Percentiles rank a stretch among this genome's conserved stretches.
These are phyloP conservation scores for Eupithecia pulchellata DNA, from an alignment of 2,888 invertebrate species.

Conservation along the genomic window DNA sequence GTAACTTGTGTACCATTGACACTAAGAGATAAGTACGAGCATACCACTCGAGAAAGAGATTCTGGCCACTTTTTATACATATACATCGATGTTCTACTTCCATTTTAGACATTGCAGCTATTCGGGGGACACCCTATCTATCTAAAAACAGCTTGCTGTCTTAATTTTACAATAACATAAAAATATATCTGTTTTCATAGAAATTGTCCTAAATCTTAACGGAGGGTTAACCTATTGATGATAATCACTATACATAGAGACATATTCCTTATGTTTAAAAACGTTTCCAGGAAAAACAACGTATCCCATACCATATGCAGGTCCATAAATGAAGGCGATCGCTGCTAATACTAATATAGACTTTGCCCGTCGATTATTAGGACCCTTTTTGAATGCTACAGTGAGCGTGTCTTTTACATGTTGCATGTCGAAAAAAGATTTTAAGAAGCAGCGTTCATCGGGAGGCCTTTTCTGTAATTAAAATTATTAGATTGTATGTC, in stretches of 20 bases:
- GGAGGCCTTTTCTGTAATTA: slow-evolving; percentile 59
- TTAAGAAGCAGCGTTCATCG: slow-evolving; percentile 60
- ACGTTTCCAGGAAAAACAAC: not conserved
- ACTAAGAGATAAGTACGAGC: too few species aligned
- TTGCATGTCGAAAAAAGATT: slow-evolving; percentile 80
- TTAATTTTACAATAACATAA: not conserved
- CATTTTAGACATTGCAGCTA: too few species aligned
- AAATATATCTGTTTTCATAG: not conserved
- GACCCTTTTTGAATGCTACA: slow-evolving; percentile 81
- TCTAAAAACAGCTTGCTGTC: not conserved
- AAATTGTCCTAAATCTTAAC: not conserved
- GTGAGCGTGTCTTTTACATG: slow-evolving; percentile 80
- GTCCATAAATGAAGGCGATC: slow-evolving; percentile 74
- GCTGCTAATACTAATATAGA: slow-evolving; percentile 69
- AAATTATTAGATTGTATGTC: not conserved
- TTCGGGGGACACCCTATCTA: too few species aligned
- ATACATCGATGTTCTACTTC: too few species aligned
- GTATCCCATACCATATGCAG: slow-evolving; percentile 68
- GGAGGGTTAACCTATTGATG: not conserved
- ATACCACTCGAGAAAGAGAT: too few species aligned
- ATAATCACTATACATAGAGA: not conserved
- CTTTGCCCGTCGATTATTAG: slow-evolving; percentile 68
- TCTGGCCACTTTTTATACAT: too few species aligned
- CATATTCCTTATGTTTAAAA: not conserved
- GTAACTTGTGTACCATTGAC: too few species aligned